A percentile compares a stretch with the other conserved stretches of the same genome.
phyloP scores from a whole-genome alignment of 2,888 invertebrate species.

The Tachina grossa region DNA sequence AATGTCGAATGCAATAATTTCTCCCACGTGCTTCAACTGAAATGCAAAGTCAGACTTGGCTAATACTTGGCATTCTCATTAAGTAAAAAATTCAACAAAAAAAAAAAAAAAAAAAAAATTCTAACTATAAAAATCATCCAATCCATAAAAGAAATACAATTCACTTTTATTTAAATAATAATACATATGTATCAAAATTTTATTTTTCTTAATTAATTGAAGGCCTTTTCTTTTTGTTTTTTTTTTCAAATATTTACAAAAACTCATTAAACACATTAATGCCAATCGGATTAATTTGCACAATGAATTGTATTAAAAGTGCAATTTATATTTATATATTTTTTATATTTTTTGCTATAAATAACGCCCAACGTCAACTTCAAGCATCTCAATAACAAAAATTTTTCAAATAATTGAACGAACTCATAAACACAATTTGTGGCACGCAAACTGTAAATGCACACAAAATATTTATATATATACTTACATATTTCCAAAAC shows the following conservation, averaged over 20 bases:
- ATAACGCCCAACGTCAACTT: conserved; percentile 59
- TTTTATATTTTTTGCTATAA: conserved; percentile 5
- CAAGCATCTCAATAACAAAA: conserved; percentile 57
- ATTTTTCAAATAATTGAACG: conserved; percentile 22
- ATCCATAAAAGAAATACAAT: background rate
- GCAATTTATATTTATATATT: conserved; percentile 2
- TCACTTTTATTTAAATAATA: background rate
- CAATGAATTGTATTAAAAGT: conserved; percentile 52
- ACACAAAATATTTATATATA: background rate
- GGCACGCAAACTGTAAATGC: conserved; percentile 57
- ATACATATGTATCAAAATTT: conserved; percentile 25
- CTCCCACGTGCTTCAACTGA: too few relatives aligned
- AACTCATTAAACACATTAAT: conserved; percentile 37
- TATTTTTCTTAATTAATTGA: conserved; percentile 54
- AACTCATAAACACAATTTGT: conserved; percentile 46
- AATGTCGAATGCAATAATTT: too few relatives aligned
- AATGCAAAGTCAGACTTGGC: too few relatives aligned
- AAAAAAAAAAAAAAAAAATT: too few relatives aligned
- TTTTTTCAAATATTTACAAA: conserved; percentile 2
- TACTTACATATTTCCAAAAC: conserved; percentile 13
- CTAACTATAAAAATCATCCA: background rate
- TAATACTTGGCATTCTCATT: too few relatives aligned
- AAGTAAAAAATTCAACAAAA: too few relatives aligned
- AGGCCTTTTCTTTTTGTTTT: conserved; percentile 46
- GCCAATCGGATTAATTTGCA: conserved; percentile 61